phyloP scores from a whole-genome alignment of 2,797 vertebrate species.

The Morelia viridis region DNA sequence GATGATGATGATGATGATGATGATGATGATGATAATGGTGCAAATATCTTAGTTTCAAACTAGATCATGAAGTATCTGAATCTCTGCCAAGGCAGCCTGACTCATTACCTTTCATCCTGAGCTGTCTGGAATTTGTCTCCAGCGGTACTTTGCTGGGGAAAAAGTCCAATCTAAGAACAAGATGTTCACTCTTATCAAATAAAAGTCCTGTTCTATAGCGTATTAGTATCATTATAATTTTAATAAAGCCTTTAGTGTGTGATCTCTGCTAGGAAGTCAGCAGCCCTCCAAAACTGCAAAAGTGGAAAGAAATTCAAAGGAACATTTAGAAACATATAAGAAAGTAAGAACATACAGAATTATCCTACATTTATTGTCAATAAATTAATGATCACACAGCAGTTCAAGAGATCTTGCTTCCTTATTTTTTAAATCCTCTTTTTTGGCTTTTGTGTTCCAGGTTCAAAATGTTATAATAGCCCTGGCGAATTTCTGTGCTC shows the following conservation, averaged over 20 bases:
- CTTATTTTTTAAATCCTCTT: background rate
- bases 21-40: background rate
- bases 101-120: background rate
- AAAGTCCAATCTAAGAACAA: background rate
- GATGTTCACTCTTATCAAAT: conserved; percentile 7
- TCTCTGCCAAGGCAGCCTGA: background rate
- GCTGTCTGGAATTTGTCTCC: background rate
- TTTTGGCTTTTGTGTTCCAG: background rate
- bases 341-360: background rate
- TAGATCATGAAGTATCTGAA: background rate
- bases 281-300: background rate
- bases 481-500: background rate
- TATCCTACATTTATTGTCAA: background rate
- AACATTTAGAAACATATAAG: background rate
- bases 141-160: background rate
- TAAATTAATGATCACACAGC: background rate
- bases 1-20: too few relatives aligned
- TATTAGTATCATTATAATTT: conserved; percentile 11
- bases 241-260: conserved; percentile 1
- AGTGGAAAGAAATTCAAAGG: background rate
- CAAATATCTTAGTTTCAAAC: conserved; percentile 2
- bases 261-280: background rate
- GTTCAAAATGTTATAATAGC: background rate
- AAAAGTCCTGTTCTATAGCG: background rate
- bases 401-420: background rate